Conservation (phyloP, 2,113 vertebrate species). For the Hystrix cristata region DNA sequence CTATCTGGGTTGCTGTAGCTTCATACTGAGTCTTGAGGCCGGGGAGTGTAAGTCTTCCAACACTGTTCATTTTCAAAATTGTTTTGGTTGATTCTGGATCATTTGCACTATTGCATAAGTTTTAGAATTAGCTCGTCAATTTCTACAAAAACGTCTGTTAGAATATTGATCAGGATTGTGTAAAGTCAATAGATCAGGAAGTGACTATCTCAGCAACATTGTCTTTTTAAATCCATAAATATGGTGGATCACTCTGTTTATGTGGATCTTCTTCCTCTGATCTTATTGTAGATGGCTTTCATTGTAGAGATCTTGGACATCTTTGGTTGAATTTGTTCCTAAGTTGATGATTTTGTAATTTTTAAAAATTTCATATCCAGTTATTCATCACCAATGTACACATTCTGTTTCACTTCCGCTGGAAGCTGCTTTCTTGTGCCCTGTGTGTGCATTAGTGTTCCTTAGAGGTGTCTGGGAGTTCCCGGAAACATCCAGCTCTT, state of each 20-base stretch:
- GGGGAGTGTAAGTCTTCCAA: background rate
- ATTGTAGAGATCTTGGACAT: background rate
- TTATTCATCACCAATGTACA: background rate
- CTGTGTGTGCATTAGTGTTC: background rate
- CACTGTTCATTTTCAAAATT: background rate
- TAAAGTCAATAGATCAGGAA: background rate
- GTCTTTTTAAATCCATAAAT: background rate
- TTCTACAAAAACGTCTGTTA: background rate
- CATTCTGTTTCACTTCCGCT: background rate
- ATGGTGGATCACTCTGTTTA: background rate
- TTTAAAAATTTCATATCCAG: background rate
- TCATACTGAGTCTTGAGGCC: background rate
- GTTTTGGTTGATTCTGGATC: conserved; percentile 1
- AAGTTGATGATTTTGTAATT: background rate
- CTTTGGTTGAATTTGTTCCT: background rate
- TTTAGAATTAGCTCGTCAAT: background rate
- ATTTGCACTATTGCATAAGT: background rate
- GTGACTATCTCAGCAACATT: background rate
- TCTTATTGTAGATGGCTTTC: background rate
- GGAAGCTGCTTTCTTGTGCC: background rate
- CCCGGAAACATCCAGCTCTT: background rate
- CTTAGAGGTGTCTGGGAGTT: background rate
- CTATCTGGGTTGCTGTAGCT: background rate
- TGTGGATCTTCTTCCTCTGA: conserved; percentile 21
- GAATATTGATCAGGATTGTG: background rate